These are phyloP conservation scores for Atherinosoma microstoma DNA, from an alignment of 2,797 vertebrate genomes.

Conservation along the genomic window DNA sequence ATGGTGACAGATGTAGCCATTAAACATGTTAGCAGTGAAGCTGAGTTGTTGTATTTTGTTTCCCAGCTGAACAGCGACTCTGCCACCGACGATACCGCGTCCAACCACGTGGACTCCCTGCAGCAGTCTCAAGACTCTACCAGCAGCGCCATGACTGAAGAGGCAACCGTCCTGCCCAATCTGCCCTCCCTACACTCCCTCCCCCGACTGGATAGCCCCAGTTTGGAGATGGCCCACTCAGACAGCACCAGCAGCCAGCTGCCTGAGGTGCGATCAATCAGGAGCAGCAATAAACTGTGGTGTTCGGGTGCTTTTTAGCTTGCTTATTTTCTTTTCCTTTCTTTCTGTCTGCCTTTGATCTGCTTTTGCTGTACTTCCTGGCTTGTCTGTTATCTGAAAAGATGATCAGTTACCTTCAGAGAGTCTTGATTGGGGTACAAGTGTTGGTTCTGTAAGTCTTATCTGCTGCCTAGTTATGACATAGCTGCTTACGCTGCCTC, in stretches of 20 bases:
- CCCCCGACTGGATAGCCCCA: conserved; percentile 88
- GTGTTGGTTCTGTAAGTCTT: conserved; percentile 26
- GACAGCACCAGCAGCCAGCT: conserved; percentile 97
- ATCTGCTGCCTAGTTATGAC: conserved; percentile 16
- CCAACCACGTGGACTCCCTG: conserved; percentile 90
- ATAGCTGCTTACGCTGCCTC: conserved; percentile 25
- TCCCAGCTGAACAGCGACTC: conserved; percentile 91
- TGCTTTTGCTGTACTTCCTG: conserved; percentile 48
- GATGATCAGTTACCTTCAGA: conserved; percentile 23
- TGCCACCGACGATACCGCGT: conserved; percentile 87
- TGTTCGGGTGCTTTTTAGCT: conserved; percentile 88
- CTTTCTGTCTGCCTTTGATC: conserved; percentile 38
- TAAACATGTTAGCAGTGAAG: neutral
- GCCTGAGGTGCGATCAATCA: conserved; percentile 97
- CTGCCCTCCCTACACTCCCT: conserved; percentile 62
- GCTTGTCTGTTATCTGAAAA: conserved; percentile 38
- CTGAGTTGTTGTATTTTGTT: conserved; percentile 31
- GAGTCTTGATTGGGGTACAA: conserved; percentile 27
- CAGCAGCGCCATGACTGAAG: conserved; percentile 89
- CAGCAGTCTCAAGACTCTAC: conserved; percentile 94
- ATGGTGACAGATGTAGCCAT: neutral
- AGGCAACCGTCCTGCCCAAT: conserved; percentile 81
- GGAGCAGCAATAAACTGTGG: conserved; percentile 87
- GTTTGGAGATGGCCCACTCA: conserved; percentile 91
- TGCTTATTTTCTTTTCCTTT: conserved; percentile 8